phyloP scores from a whole-genome alignment of 2,797 vertebrate genomes.

The Lithobates sylvaticus region DNA sequence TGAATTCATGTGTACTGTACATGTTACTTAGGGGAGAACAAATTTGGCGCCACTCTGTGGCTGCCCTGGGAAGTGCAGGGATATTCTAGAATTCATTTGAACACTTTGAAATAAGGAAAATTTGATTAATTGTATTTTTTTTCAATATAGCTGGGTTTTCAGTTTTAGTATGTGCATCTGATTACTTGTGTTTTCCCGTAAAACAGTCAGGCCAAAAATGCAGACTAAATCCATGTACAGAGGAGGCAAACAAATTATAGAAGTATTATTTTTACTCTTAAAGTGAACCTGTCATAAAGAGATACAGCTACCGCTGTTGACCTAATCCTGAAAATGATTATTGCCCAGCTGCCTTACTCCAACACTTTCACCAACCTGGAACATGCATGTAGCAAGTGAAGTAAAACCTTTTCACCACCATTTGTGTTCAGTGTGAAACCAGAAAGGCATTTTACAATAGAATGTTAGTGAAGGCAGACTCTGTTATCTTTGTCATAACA shows the following conservation, averaged over 20 bases:
- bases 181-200: too few relatives aligned
- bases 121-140: too few relatives aligned
- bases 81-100: neutral
- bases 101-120: too few relatives aligned
- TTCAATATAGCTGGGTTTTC: too few relatives aligned
- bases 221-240: neutral
- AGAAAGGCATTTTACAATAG: too few relatives aligned
- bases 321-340: neutral
- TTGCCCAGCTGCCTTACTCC: neutral
- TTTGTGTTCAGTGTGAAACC: too few relatives aligned
- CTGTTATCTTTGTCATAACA: too few relatives aligned
- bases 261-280: too few relatives aligned
- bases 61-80: neutral
- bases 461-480: too few relatives aligned
- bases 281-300: neutral
- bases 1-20: neutral
- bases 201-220: neutral
- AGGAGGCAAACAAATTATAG: neutral
- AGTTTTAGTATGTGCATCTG: neutral
- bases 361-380: neutral
- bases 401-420: too few relatives aligned
- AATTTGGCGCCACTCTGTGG: conserved; percentile 16
- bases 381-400: too few relatives aligned
- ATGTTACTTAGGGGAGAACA: neutral
- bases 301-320: neutral